phyloP scores from a whole-genome alignment of 2,888 invertebrate species.

The Oasisia sp. region DNA sequence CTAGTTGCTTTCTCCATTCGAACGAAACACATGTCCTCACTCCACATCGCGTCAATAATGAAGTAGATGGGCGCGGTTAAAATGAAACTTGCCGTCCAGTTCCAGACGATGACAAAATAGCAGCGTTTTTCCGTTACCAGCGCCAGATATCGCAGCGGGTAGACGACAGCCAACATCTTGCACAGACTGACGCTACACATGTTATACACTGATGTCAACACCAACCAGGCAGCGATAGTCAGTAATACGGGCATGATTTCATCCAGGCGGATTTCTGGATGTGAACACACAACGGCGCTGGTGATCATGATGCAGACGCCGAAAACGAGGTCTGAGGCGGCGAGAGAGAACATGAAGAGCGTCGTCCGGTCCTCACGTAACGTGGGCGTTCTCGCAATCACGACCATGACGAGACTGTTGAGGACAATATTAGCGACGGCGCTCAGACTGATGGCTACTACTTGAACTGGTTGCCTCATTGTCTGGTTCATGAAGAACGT shows the following conservation, averaged over 20 bases:
- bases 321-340: slow-evolving; percentile 12
- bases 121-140: background rate
- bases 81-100: background rate
- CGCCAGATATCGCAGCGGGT: background rate
- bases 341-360: background rate
- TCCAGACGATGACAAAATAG: background rate
- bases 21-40: background rate
- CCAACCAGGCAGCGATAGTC: background rate
- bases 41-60: background rate
- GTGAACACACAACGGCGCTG: background rate
- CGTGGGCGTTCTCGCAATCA: slow-evolving; percentile 1
- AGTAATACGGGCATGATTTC: background rate
- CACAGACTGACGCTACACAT: slow-evolving; percentile 12
- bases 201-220: background rate
- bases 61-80: background rate
- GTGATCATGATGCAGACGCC: background rate
- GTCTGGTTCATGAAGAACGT: too few relatives aligned
- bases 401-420: background rate
- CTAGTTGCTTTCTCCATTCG: background rate
- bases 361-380: background rate
- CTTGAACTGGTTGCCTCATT: background rate
- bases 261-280: background rate
- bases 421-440: background rate
- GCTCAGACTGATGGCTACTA: background rate
- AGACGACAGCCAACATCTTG: background rate